These are phyloP conservation scores for Recurvirostra avosetta DNA, from an alignment of 2,113 vertebrate species.

Conservation along the genomic window DNA sequence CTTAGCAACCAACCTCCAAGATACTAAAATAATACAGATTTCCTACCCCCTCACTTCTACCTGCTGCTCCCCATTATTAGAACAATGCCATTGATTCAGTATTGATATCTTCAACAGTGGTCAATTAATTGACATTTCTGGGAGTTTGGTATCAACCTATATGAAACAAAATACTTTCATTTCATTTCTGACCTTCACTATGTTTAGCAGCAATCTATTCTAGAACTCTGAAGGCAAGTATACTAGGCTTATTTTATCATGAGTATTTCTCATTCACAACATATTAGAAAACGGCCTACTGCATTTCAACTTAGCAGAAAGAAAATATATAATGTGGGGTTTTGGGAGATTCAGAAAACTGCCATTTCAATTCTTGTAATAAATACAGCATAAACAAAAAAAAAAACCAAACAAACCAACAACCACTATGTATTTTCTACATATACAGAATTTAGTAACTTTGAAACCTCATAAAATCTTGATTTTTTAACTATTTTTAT, in stretches of 20 bases:
- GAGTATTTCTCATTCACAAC: background rate
- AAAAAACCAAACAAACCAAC: no score
- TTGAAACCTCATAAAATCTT: background rate
- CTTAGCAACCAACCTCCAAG: conserved; percentile 23
- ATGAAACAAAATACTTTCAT: background rate
- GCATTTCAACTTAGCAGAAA: background rate
- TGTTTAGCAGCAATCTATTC: background rate
- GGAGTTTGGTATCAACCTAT: background rate
- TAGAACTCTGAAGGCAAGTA: background rate
- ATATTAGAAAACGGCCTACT: background rate
- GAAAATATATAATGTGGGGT: background rate
- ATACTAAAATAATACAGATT: background rate
- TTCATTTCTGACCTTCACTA: background rate
- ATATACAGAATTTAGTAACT: background rate
- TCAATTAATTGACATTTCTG: background rate
- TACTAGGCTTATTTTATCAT: background rate
- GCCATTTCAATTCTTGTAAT: background rate
- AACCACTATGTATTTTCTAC: background rate
- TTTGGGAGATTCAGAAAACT: background rate
- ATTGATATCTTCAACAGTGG: background rate
- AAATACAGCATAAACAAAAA: background rate
- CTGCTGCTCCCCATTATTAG: background rate
- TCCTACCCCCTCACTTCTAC: background rate
- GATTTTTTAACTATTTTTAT: background rate
- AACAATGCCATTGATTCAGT: background rate